Conservation (phyloP, 2,113 vertebrate genomes). For the Gasterosteus aculeatus region DNA sequence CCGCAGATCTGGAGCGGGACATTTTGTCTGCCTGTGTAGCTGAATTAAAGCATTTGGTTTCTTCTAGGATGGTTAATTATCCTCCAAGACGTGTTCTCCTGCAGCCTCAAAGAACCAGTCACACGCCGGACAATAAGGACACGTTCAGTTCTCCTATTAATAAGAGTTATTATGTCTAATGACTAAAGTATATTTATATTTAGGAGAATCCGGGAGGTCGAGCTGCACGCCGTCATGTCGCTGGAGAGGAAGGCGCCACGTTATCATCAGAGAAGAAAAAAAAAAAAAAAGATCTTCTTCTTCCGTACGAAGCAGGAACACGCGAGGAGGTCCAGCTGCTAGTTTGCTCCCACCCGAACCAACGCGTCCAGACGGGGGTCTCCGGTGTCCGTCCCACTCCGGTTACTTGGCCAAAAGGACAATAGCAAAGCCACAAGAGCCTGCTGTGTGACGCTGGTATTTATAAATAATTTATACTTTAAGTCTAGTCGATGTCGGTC, state of each 20-base stretch:
- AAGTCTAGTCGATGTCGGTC: background rate
- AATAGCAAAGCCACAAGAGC: background rate
- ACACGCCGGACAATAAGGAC: background rate
- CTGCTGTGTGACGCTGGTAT: background rate
- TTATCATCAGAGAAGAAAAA: too few species aligned
- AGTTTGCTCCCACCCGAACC: background rate
- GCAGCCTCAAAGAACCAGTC: background rate
- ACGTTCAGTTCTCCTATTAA: background rate
- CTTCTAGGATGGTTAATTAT: background rate
- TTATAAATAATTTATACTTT: background rate
- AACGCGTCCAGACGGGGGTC: conserved; percentile 7
- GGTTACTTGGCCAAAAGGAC: background rate
- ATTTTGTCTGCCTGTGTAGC: background rate
- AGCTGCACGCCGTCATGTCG: too few species aligned
- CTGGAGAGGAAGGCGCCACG: too few species aligned
- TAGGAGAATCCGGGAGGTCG: too few species aligned
- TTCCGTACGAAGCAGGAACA: too few species aligned
- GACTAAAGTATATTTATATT: too few species aligned
- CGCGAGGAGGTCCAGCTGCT: too few species aligned
- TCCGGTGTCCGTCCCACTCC: background rate
- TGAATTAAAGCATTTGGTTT: background rate
- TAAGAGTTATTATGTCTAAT: too few species aligned
- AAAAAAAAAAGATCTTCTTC: too few species aligned
- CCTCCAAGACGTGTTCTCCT: background rate
- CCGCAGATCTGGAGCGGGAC: background rate